Evolutionary conservation across 2,113 vertebrate species (phyloP).

Genomic region (Delphinapterus leucas): DNA sequence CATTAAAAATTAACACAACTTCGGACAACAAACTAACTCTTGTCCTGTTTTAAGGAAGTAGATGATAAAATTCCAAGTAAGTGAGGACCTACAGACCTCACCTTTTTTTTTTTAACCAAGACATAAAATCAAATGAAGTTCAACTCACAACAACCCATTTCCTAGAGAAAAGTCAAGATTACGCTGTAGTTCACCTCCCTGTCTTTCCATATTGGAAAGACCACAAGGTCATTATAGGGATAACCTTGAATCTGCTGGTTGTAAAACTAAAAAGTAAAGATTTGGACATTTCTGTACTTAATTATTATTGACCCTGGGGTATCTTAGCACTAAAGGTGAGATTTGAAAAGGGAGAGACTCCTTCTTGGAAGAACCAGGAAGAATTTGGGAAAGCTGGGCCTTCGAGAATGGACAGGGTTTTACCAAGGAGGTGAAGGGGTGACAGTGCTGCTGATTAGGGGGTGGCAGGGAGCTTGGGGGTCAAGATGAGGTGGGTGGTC

Average conservation of each 20-base stretch:
- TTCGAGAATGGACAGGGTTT: neutral
- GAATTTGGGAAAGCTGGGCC: neutral
- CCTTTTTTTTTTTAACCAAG: neutral
- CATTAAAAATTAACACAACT: neutral
- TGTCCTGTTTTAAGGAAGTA: neutral
- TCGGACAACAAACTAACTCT: neutral
- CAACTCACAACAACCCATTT: neutral
- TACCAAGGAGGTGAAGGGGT: too few species aligned
- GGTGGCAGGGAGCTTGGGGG: accelerated
- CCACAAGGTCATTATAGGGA: neutral
- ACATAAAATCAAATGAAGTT: neutral
- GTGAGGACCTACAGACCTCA: neutral
- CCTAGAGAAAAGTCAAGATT: neutral
- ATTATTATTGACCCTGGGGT: neutral
- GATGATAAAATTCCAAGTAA: neutral
- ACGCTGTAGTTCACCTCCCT: neutral
- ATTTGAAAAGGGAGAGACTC: neutral
- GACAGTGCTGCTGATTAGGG: neutral
- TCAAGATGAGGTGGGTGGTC: accelerated
- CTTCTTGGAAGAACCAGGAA: neutral
- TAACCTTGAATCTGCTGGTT: neutral
- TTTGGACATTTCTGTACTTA: neutral
- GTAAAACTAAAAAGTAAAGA: neutral
- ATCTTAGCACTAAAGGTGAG: neutral
- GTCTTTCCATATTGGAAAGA: neutral